Base-by-base conservation (phyloP, 2,797 vertebrate genomes). In the Basileuterus tristriatus region DNA sequence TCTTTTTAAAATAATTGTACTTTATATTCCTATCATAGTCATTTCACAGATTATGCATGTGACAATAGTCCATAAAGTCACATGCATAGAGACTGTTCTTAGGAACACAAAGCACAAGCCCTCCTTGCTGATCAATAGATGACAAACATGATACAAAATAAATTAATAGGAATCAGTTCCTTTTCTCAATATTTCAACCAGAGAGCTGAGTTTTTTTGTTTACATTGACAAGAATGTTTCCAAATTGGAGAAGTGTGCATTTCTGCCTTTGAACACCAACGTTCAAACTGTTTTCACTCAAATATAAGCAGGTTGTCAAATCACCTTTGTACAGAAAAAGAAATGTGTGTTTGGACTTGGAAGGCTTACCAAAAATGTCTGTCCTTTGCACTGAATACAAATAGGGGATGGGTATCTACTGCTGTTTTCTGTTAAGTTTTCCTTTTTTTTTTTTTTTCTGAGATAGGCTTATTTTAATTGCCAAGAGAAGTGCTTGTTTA, bases 281-380 rank as follows among this genome's bases (percentile, higher is more conserved):
- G 39, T 37, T 52, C 63, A 47, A 94, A 89, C 55, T 65, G 24
- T 52, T 91, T 83, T 63, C 77, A 90, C 39, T 80, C 43, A 65
- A 75, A 79, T 46, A 60, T 12, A 78, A 93, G 55, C 59, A 88
- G 50, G 70, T 26, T 65, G 47, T 58, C 70, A 93, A 81, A 92
- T 83, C 85, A 91, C 37, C 47, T 81, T 76, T 84, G 77, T 64
- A 92, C 52, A 82, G 78, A 87, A 86, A 89, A 77, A 63, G 22
- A 76, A 83, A 75, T 29, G 58, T 36, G 47, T 87, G 62, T 69
- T 60, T 74, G 39, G 50, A 86, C 63, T 71, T n/a, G 29, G 72
- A 81, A 74, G 20, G n/a, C 44, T 79, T 94, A 93, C 55, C 16
- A 88, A 91, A 94, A 93, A 80, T 23, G 24, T 41, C 65, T 83